These are phyloP conservation scores for Bungarus multicinctus DNA, from an alignment of 2,113 vertebrate genomes.

Conservation along the genomic window DNA sequence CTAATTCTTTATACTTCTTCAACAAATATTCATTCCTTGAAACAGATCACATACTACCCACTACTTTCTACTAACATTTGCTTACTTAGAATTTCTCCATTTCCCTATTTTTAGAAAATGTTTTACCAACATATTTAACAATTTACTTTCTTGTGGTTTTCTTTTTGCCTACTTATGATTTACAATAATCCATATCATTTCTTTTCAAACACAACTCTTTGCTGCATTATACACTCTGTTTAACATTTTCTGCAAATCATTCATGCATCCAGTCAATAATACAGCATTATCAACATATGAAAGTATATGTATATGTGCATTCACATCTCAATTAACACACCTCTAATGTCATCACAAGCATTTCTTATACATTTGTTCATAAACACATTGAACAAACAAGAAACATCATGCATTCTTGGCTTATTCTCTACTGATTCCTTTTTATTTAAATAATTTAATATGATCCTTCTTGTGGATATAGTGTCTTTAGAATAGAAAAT, in stretches of 20 bases:
- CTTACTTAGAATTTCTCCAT: neutral
- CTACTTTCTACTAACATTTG: neutral
- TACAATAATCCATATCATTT: neutral
- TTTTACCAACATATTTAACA: neutral
- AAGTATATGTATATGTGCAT: neutral
- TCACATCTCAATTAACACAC: neutral
- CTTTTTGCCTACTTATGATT: neutral
- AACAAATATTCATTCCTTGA: neutral
- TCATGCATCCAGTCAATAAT: neutral
- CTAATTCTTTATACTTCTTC: neutral
- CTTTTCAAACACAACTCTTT: neutral
- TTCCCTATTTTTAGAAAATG: neutral
- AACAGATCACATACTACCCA: neutral
- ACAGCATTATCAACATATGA: neutral
- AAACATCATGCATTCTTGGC: neutral
- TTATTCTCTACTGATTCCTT: neutral
- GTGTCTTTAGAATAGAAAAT: neutral
- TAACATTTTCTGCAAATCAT: neutral
- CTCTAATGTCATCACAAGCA: neutral
- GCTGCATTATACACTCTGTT: neutral
- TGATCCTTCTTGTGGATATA: neutral
- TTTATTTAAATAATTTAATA: neutral
- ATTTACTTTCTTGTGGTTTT: neutral
- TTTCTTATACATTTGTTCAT: neutral
- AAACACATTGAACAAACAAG: neutral